A percentile compares a stretch with the other conserved stretches of the same genome.
These are phyloP conservation scores for Mimumesa dahlbomi DNA, from an alignment of 2,888 invertebrate genomes.

Conservation along the genomic window DNA sequence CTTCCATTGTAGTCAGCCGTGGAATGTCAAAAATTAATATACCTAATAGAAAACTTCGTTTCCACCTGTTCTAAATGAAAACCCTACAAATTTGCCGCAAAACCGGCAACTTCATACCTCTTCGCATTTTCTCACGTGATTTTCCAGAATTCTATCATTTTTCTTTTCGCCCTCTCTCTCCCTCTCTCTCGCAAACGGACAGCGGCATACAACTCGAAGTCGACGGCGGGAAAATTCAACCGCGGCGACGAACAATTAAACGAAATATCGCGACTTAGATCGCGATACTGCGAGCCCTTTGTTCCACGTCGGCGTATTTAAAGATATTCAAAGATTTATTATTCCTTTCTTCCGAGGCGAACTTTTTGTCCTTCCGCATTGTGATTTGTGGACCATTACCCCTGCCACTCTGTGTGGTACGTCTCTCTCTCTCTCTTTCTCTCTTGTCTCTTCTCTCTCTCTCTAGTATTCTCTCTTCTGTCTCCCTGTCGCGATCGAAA, in stretches of 20 bases:
- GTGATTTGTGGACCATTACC: constrained; percentile 64
- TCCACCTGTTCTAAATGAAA: too few relatives aligned
- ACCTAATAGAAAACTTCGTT: too few relatives aligned
- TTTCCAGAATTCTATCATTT: too few relatives aligned
- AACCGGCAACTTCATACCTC: too few relatives aligned
- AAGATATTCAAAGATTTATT: constrained; percentile 64
- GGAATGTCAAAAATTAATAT: too few relatives aligned
- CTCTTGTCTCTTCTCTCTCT: neutral
- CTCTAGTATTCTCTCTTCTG: constrained; percentile 5
- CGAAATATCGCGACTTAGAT: constrained; percentile 20
- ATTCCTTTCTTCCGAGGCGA: constrained; percentile 43
- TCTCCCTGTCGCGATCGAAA: constrained; percentile 39
- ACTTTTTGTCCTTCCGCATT: constrained; percentile 53
- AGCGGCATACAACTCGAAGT: too few relatives aligned
- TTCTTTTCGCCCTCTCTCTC: too few relatives aligned
- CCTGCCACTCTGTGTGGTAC: constrained; percentile 15
- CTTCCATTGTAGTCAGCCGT: too few relatives aligned
- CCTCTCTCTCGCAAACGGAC: too few relatives aligned
- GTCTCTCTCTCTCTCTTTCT: neutral
- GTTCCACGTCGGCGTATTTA: constrained; percentile 46
- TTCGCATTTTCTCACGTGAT: too few relatives aligned
- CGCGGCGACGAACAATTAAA: constrained; percentile 29
- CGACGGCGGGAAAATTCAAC: too few relatives aligned
- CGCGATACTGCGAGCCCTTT: constrained; percentile 7
- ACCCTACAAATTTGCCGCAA: too few relatives aligned